Percentiles rank a stretch among this genome's conserved stretches.
Conservation (phyloP, 1,140 invertebrate genomes). For the Ceratina australensis region DNA sequence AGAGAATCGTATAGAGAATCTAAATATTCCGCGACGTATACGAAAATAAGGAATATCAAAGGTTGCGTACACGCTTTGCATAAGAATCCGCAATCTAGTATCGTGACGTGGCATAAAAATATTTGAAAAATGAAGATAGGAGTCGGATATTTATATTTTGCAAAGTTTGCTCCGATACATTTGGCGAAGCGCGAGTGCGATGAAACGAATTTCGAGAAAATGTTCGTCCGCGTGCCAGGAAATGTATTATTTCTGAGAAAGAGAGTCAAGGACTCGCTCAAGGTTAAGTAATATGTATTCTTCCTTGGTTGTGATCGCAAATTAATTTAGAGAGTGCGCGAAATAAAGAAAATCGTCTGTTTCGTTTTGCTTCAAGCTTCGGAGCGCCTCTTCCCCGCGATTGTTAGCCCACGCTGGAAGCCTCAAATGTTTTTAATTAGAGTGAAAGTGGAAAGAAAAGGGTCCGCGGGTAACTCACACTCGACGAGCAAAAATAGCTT, state of each 20-base stretch:
- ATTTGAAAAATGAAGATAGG: no score
- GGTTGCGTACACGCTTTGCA: no score
- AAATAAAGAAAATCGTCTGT: not conserved
- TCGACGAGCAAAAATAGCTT: not conserved
- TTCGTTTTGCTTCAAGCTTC: not conserved
- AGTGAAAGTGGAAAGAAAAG: not conserved
- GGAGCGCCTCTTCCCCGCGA: no score
- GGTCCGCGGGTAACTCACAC: not conserved
- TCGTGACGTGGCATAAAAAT: no score
- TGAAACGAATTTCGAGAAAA: not conserved
- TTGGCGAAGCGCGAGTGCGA: no score
- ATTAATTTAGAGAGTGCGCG: not conserved
- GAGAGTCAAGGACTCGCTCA: slow-evolving; percentile 13
- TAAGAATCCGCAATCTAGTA: no score
- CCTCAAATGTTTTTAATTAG: slow-evolving; percentile 7
- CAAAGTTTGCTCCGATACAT: no score
- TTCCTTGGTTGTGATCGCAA: not conserved
- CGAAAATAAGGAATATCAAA: no score
- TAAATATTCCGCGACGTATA: no score
- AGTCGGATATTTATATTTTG: no score
- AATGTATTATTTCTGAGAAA: slow-evolving; percentile 4
- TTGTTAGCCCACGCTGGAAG: not conserved
- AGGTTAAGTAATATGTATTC: not conserved
- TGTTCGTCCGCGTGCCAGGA: not conserved
- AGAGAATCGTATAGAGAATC: no score